phyloP scores from a whole-genome alignment of 2,113 vertebrate genomes.

The Scomber japonicus region DNA sequence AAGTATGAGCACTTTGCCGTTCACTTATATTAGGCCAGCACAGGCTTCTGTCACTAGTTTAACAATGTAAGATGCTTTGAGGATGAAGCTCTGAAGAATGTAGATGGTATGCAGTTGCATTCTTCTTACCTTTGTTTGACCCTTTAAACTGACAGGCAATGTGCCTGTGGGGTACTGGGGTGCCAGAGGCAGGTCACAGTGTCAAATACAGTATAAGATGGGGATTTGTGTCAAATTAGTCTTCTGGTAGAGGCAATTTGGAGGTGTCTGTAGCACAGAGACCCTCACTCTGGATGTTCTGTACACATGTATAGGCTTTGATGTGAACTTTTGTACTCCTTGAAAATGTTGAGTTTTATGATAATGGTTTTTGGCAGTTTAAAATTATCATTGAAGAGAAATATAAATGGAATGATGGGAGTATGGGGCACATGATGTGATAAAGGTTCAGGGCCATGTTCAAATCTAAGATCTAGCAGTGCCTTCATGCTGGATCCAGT shows the following conservation, averaged over 20 bases:
- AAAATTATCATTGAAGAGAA: background rate
- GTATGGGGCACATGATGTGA: background rate
- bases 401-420: background rate
- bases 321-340: background rate
- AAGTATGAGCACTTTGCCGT: conserved; percentile 45
- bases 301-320: background rate
- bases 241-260: conserved; percentile 55
- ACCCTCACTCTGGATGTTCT: conserved; percentile 10
- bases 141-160: conserved; percentile 80
- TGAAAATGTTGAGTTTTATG: background rate
- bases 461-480: background rate
- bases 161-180: conserved; percentile 76
- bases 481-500: background rate
- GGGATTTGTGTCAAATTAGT: conserved; percentile 84
- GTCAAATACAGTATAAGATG: conserved; percentile 79
- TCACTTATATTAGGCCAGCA: conserved; percentile 19
- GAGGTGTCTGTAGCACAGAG: conserved; percentile 54
- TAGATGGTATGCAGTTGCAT: conserved; percentile 70
- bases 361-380: conserved; percentile 1
- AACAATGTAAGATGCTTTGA: conserved; percentile 65
- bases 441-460: background rate
- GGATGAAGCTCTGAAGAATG: conserved; percentile 77
- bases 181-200: conserved; percentile 65
- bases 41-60: conserved; percentile 62
- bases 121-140: conserved; percentile 78